These are phyloP conservation scores for Zaprionus gabonicus DNA, from an alignment of 1,140 invertebrate genomes.

Conservation along the genomic window DNA sequence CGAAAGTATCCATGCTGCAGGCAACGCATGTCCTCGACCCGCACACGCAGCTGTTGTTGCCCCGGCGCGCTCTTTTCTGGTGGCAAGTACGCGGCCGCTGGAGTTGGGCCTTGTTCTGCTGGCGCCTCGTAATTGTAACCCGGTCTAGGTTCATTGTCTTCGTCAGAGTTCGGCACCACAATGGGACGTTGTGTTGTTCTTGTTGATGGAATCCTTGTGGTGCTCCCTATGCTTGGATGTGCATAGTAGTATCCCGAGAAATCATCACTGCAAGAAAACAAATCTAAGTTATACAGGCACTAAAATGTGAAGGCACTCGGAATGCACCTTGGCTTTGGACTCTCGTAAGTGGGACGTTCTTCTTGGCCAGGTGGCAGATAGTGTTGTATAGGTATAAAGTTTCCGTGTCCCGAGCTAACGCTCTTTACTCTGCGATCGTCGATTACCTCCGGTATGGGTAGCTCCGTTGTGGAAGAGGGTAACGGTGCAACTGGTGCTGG, in stretches of 20 bases:
- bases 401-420: conserved; percentile 37
- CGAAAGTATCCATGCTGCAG: conserved; percentile 72
- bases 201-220: conserved; percentile 28
- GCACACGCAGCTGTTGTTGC: conserved; percentile 61
- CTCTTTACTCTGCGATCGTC: conserved; percentile 70
- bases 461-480: conserved; percentile 59
- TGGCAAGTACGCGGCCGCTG: conserved; percentile 67
- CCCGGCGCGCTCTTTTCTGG: conserved; percentile 27
- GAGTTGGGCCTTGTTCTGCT: conserved; percentile 56
- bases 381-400: conserved; percentile 74
- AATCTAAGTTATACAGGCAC: background rate
- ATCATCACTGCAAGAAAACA: conserved; percentile 31
- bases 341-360: conserved; percentile 69
- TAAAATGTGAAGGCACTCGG: background rate
- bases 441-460: conserved; percentile 70
- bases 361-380: conserved; percentile 66
- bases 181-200: conserved; percentile 54
- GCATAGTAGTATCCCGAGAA: conserved; percentile 65
- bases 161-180: conserved; percentile 59
- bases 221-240: conserved; percentile 40
- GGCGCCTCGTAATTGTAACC: conserved; percentile 74
- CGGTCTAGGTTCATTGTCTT: conserved; percentile 38
- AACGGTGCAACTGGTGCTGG: conserved; percentile 57
- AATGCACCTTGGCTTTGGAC: conserved; percentile 61
- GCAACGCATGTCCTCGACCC: conserved; percentile 81